Conservation (phyloP, 2,888 invertebrate species). For the Trachelus iudaicus region DNA sequence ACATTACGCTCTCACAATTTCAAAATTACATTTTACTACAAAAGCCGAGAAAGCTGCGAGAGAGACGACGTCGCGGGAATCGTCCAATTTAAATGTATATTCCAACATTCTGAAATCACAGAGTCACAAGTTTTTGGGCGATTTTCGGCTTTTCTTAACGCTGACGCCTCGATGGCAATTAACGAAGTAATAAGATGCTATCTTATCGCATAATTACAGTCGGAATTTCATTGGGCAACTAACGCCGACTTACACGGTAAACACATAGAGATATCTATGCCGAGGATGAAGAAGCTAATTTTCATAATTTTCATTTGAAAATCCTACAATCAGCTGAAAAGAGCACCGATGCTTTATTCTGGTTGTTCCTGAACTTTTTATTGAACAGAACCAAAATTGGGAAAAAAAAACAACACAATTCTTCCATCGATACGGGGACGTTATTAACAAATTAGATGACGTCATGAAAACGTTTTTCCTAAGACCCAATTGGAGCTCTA, state of each 20-base stretch:
- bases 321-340: not conserved
- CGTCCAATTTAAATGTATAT: not conserved
- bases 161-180: not conserved
- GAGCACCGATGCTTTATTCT: not conserved
- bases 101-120: not conserved
- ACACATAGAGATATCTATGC: not conserved
- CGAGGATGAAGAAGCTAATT: not conserved
- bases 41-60: not conserved
- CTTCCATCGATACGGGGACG: not conserved
- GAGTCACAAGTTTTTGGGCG: not conserved
- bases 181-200: not conserved
- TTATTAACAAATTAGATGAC: not conserved
- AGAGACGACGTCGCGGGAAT: not conserved
- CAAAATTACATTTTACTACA: not conserved
- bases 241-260: not conserved
- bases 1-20: not conserved
- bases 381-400: not conserved
- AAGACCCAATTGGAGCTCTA: not conserved
- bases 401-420: not conserved
- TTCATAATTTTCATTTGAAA: not conserved
- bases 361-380: not conserved
- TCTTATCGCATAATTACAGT: not conserved
- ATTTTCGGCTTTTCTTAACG: not conserved
- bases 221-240: not conserved
- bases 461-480: not conserved